Conservation (phyloP, 2,888 invertebrate species). For the Epistrophe eligans region DNA sequence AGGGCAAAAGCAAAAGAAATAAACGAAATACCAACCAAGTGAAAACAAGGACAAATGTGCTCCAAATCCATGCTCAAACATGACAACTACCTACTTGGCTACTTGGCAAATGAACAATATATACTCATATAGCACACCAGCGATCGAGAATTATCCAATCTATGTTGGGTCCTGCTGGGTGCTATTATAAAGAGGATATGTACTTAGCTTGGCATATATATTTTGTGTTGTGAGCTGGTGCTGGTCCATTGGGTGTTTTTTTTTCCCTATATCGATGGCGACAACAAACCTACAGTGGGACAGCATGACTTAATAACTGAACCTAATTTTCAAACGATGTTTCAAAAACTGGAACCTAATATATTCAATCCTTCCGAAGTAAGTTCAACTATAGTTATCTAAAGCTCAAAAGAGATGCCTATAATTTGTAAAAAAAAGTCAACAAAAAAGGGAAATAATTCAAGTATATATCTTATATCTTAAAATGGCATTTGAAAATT, state of each 20-base stretch:
- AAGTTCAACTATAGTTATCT: no score
- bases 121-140: not conserved
- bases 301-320: not conserved
- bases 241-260: slow-evolving; percentile 53
- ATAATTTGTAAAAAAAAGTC: no score
- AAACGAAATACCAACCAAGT: slow-evolving; percentile 44
- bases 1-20: not conserved
- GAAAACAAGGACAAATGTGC: slow-evolving; percentile 68
- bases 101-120: slow-evolving; percentile 67
- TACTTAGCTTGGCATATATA: slow-evolving; percentile 54
- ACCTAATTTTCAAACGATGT: not conserved
- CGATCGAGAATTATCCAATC: not conserved
- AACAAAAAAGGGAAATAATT: no score
- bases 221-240: slow-evolving; percentile 28
- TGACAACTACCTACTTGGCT: slow-evolving; percentile 36
- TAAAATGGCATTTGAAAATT: no score
- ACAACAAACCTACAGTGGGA: not conserved
- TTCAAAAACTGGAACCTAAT: no score
- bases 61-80: slow-evolving; percentile 51
- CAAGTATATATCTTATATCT: no score
- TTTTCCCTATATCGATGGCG: not conserved
- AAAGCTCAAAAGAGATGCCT: no score
- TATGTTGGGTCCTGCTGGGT: slow-evolving; percentile 29
- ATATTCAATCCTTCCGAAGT: no score
- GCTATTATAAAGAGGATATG: slow-evolving; percentile 60